Evolutionary conservation across 2,797 vertebrate species (phyloP).

Genomic region (Cyprinodon diabolis): DNA sequence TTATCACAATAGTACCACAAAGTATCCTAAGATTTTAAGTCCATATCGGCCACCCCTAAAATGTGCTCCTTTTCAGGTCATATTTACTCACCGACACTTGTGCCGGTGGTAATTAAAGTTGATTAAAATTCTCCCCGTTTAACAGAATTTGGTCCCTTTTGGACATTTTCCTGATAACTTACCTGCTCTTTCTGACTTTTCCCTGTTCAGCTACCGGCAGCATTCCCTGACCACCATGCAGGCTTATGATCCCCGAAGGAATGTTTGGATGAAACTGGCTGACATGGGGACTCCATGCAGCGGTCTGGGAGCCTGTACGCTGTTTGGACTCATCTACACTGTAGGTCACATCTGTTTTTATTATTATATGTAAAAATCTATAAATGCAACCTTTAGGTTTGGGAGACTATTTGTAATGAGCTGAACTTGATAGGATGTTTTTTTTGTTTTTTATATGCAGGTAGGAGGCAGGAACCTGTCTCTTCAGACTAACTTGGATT

Average conservation of each 20-base stretch:
- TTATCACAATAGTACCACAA: too few relatives aligned
- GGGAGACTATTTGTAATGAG: not conserved
- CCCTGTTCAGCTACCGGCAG: conserved; percentile 72
- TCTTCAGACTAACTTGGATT: conserved; percentile 78
- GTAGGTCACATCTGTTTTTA: conserved; percentile 42
- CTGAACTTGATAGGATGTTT: not conserved
- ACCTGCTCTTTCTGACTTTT: not conserved
- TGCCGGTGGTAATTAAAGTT: too few relatives aligned
- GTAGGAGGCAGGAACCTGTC: conserved; percentile 84
- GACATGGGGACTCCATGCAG: conserved; percentile 80
- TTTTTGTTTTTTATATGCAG: conserved; percentile 31
- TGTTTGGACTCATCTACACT: conserved; percentile 83
- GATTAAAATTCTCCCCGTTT: too few relatives aligned
- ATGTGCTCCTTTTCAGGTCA: too few relatives aligned
- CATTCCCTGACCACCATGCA: conserved; percentile 80
- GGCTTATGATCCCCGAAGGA: conserved; percentile 79
- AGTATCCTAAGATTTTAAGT: too few relatives aligned
- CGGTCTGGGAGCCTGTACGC: conserved; percentile 82
- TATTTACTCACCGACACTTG: too few relatives aligned
- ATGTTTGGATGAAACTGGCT: conserved; percentile 79
- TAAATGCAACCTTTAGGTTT: not conserved
- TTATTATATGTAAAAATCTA: not conserved
- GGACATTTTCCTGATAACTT: not conserved
- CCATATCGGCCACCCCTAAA: too few relatives aligned
- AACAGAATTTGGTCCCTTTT: not conserved